Percentiles rank a stretch among this genome's conserved stretches.
Conservation (phyloP, 2,113 vertebrate genomes). For the Scomber scombrus region DNA sequence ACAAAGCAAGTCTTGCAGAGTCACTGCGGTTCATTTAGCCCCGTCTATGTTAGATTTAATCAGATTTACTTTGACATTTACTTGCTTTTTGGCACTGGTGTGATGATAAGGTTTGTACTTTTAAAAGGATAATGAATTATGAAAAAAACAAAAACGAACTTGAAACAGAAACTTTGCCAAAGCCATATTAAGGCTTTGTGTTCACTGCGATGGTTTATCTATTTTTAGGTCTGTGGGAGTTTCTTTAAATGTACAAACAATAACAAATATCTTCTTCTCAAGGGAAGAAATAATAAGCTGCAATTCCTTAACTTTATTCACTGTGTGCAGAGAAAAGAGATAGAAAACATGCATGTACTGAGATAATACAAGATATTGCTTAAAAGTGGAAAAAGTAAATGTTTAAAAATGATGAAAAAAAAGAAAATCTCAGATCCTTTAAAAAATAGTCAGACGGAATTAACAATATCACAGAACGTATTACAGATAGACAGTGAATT, state of each 20-base stretch:
- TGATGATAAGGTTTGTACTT: background rate
- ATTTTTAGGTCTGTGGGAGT: background rate
- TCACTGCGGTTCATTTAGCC: conserved; percentile 4
- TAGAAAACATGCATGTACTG: too few relatives aligned
- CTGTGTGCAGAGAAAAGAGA: background rate
- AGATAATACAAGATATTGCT: too few relatives aligned
- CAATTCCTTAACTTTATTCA: background rate
- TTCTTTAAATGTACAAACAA: background rate
- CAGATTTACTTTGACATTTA: conserved; percentile 11
- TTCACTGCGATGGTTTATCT: background rate
- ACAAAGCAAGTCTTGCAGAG: conserved; percentile 10
- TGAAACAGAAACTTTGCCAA: too few relatives aligned
- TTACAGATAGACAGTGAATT: background rate
- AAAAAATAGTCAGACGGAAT: background rate
- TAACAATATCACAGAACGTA: background rate
- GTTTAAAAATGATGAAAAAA: too few relatives aligned
- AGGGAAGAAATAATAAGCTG: background rate
- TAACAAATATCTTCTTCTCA: background rate
- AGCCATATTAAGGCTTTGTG: too few relatives aligned
- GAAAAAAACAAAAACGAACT: background rate
- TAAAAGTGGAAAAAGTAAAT: too few relatives aligned
- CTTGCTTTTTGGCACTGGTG: background rate
- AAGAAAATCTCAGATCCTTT: background rate
- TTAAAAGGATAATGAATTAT: background rate
- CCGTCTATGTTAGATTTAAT: conserved; percentile 7